Evolutionary conservation across 2,888 invertebrate genomes (phyloP).

Genomic region (Drosophila falleni): DNA sequence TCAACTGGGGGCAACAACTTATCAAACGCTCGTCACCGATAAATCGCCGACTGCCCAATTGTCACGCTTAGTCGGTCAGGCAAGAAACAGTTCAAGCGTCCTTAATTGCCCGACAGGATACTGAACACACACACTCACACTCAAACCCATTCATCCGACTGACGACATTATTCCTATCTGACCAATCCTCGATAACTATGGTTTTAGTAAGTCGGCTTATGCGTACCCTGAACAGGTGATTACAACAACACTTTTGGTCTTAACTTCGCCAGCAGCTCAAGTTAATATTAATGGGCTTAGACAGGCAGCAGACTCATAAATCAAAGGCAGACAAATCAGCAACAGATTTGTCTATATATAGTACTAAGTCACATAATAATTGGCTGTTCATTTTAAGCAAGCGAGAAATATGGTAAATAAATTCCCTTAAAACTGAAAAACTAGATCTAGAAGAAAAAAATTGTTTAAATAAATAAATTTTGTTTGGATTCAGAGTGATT

Average conservation of each 20-base stretch:
- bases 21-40: slow-evolving; percentile 46
- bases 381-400: background rate
- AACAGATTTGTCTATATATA: slow-evolving; percentile 31
- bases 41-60: slow-evolving; percentile 60
- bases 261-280: slow-evolving; percentile 33
- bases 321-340: slow-evolving; percentile 51
- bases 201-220: slow-evolving; percentile 11
- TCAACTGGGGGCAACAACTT: slow-evolving; percentile 21
- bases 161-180: slow-evolving; percentile 47
- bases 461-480: too few relatives aligned
- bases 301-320: slow-evolving; percentile 49
- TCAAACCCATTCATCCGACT: slow-evolving; percentile 30
- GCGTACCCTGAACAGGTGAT: slow-evolving; percentile 18
- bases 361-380: slow-evolving; percentile 10
- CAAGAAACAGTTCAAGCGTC: slow-evolving; percentile 43
- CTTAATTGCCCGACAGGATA: slow-evolving; percentile 61
- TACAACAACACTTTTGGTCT: slow-evolving; percentile 22
- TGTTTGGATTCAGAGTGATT: too few relatives aligned
- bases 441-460: too few relatives aligned
- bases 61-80: slow-evolving; percentile 50
- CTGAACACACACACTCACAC: slow-evolving; percentile 11
- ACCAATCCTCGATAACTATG: slow-evolving; percentile 23
- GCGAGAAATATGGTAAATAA: background rate
- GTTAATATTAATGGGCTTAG: slow-evolving; percentile 57
- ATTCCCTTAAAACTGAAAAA: too few relatives aligned